These are phyloP conservation scores for Myotis findleyi DNA, from an alignment of 2,797 vertebrate genomes.

Conservation along the genomic window DNA sequence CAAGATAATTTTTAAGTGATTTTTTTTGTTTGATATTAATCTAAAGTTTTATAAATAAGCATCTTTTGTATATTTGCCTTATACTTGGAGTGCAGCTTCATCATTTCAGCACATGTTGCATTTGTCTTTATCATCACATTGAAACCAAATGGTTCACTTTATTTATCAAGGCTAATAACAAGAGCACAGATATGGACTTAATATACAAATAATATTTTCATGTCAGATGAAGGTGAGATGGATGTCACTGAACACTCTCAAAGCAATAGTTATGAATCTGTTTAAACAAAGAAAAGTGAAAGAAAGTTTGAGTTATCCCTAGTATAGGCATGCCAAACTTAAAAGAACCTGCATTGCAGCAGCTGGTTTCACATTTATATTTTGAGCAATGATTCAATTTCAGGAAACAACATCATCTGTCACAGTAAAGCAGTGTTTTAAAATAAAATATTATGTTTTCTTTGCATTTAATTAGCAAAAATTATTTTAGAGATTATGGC, in stretches of 20 bases:
- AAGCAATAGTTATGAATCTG: background rate
- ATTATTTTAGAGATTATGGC: background rate
- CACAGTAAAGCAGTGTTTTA: constrained; percentile 35
- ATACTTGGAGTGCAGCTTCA: background rate
- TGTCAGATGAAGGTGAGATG: background rate
- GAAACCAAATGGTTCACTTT: background rate
- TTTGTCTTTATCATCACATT: background rate
- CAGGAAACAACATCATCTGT: constrained; percentile 57
- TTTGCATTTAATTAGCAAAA: constrained; percentile 21
- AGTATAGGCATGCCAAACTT: background rate
- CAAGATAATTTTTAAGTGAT: background rate
- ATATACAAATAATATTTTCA: background rate
- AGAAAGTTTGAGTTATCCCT: background rate
- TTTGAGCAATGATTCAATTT: constrained; percentile 62
- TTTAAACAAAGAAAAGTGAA: constrained; percentile 41
- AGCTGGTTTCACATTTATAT: constrained; percentile 47
- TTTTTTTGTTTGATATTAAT: background rate
- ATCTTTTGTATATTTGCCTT: background rate
- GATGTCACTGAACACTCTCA: background rate
- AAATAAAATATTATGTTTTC: constrained; percentile 22
- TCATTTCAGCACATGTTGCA: background rate
- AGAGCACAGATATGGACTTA: constrained; percentile 26
- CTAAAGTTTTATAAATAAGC: background rate
- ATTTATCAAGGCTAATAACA: background rate
- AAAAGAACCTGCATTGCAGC: constrained; percentile 2